Conservation (phyloP, 2,113 vertebrate genomes). For the Petrocephalus zakoni region DNA sequence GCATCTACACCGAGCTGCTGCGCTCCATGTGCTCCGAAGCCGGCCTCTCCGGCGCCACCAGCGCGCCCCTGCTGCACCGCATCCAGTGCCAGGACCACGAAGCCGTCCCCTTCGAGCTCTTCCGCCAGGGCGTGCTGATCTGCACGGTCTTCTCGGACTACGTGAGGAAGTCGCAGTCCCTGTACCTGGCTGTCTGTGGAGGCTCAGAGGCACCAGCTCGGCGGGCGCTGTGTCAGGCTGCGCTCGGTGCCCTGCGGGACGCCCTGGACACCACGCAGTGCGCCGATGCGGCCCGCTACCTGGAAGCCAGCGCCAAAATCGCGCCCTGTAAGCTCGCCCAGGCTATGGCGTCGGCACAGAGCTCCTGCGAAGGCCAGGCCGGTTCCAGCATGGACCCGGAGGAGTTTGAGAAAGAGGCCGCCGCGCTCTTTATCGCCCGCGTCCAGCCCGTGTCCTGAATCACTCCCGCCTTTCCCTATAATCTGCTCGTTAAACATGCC, state of each 20-base stretch:
- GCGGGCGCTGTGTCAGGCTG: slow-evolving; percentile 66
- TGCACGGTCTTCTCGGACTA: slow-evolving; percentile 87
- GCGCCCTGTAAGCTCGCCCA: slow-evolving; percentile 72
- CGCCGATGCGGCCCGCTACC: slow-evolving; percentile 54
- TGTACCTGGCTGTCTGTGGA: slow-evolving; percentile 70
- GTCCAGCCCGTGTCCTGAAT: slow-evolving; percentile 74
- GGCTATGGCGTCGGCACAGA: slow-evolving; percentile 69
- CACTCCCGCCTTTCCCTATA: neutral
- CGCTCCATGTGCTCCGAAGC: slow-evolving; percentile 72
- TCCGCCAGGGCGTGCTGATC: slow-evolving; percentile 79
- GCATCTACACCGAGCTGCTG: slow-evolving; percentile 77
- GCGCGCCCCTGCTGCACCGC: slow-evolving; percentile 65
- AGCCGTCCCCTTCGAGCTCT: slow-evolving; percentile 78
- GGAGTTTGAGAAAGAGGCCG: slow-evolving; percentile 82
- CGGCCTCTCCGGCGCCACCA: slow-evolving; percentile 63
- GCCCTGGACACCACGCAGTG: slow-evolving; percentile 62
- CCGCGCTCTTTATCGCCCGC: slow-evolving; percentile 74
- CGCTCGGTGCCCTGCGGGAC: slow-evolving; percentile 75
- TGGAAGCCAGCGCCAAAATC: slow-evolving; percentile 82
- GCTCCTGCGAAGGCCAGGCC: slow-evolving; percentile 44
- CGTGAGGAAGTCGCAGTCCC: slow-evolving; percentile 66
- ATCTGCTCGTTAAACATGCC: neutral
- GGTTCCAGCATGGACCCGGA: slow-evolving; percentile 69
- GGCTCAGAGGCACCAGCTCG: slow-evolving; percentile 54
- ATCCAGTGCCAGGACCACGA: slow-evolving; percentile 85